Evolutionary conservation across 1,140 invertebrate genomes (phyloP).

Genomic region (Chironomus tepperi): DNA sequence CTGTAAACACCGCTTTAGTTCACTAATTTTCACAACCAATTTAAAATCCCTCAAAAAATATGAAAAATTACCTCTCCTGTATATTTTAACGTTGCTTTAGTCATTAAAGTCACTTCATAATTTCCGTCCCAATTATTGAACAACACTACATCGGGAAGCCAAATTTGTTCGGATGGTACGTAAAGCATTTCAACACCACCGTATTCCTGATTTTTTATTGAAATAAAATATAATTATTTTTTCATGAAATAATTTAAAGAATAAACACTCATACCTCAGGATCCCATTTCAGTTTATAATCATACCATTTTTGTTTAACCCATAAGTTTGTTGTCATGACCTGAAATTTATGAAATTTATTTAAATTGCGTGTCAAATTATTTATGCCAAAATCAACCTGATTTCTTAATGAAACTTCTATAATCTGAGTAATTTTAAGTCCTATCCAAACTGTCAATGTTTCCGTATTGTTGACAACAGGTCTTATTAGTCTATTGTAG

Average conservation of each 20-base stretch:
- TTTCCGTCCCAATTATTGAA: slow-evolving; percentile 94
- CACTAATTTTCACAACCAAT: neutral
- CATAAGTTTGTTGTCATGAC: slow-evolving; percentile 88
- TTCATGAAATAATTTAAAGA: neutral
- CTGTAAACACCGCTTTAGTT: no score
- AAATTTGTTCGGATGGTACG: slow-evolving; percentile 87
- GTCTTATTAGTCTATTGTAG: slow-evolving; percentile 93
- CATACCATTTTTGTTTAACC: slow-evolving; percentile 94
- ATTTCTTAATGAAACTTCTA: slow-evolving; percentile 91
- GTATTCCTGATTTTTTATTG: slow-evolving; percentile 53
- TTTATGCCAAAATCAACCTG: slow-evolving; percentile 50
- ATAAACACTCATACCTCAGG: slow-evolving; percentile 46
- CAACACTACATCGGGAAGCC: slow-evolving; percentile 81
- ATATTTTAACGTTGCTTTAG: slow-evolving; percentile 84
- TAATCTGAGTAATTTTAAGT: slow-evolving; percentile 88
- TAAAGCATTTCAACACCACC: slow-evolving; percentile 87
- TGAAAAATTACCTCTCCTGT: slow-evolving; percentile 64
- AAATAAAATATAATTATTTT: neutral
- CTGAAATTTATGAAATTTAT: neutral
- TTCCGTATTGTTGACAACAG: slow-evolving; percentile 89
- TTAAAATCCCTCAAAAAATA: neutral
- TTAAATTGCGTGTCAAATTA: neutral
- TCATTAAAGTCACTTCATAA: slow-evolving; percentile 94
- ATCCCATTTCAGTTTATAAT: slow-evolving; percentile 89
- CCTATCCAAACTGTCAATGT: slow-evolving; percentile 85